Evolutionary conservation across 2,797 vertebrate species (phyloP), one percentile per base, ranked within the genome.

Genomic region (Antennarius maculatus): DNA sequence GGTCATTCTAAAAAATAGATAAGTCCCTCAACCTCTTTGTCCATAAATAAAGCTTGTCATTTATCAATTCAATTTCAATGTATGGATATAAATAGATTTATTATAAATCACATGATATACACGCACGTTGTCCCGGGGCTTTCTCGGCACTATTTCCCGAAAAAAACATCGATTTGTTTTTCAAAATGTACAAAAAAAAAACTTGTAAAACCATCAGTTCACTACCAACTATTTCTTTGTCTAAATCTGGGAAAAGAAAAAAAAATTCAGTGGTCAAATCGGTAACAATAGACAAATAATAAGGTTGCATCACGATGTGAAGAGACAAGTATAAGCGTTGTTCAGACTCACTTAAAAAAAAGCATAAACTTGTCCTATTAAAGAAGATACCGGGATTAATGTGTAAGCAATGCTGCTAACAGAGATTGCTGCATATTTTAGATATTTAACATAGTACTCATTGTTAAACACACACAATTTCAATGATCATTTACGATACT

Each of bases 1-100:
- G 76, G 87, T 89, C 83, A 84, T 58, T 81, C 69, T 81, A 77
- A 84, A 90, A 85, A 84, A 57, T 80, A 78, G 83, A 89, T 85
- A 84, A 57, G 81, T 29, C 70, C 83, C 67, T 78, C 67, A 70
- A 80, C 77, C 81, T 81, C 71, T 71, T 79, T 73, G 82, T 83
- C 65, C 86, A 62, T 61, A 89, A 84, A 71, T 86, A 66, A 76
- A 84, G 72, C 80, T 77, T 52, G 76, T 76, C 82, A 86, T 89
- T 88, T 84, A 86, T 90, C 83, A 79, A 71, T 80, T 86, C 65
- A 70, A 81, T 84, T 77, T 88, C 77, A 69, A 82, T 83, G 68
- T 73, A 67, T 79, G 1, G 60, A 73, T 84, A 83, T 70, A 89
- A 86, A 81, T 87, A 85, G 79, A 47, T 74, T 82, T 72, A 86